Conservation (phyloP, 2,888 invertebrate species). For the Colletes collaris region DNA sequence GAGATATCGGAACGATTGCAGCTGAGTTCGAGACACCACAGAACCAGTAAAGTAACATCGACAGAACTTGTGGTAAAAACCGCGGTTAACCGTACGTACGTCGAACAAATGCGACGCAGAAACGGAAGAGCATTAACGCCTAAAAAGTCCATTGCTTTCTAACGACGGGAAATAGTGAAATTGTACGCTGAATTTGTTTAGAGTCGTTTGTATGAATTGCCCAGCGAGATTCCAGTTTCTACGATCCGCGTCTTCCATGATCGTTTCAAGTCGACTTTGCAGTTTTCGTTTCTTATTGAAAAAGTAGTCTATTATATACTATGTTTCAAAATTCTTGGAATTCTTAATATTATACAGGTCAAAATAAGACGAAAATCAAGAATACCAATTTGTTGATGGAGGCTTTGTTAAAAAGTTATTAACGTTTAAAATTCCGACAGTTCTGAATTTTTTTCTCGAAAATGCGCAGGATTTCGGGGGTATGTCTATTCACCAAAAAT, state of each 20-base stretch:
- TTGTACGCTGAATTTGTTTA: conserved; percentile 5
- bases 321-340: too few relatives aligned
- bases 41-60: conserved; percentile 23
- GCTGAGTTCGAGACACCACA: neutral
- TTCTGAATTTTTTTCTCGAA: too few relatives aligned
- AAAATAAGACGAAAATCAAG: too few relatives aligned
- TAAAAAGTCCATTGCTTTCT: conserved; percentile 29
- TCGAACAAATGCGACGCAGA: conserved; percentile 18
- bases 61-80: conserved; percentile 28
- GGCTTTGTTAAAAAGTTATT: too few relatives aligned
- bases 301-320: too few relatives aligned
- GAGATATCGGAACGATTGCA: neutral
- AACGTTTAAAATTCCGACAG: too few relatives aligned
- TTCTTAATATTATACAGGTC: too few relatives aligned
- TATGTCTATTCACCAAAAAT: too few relatives aligned
- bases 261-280: neutral
- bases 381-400: too few relatives aligned
- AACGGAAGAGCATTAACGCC: conserved; percentile 19
- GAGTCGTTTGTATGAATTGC: neutral
- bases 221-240: neutral
- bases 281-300: too few relatives aligned
- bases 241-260: neutral
- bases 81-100: neutral
- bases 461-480: too few relatives aligned
- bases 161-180: conserved; percentile 10